A percentile compares a stretch with the other conserved stretches of the same genome.
These are phyloP conservation scores for Stegostoma tigrinum DNA, from an alignment of 2,113 vertebrate species.

Conservation along the genomic window DNA sequence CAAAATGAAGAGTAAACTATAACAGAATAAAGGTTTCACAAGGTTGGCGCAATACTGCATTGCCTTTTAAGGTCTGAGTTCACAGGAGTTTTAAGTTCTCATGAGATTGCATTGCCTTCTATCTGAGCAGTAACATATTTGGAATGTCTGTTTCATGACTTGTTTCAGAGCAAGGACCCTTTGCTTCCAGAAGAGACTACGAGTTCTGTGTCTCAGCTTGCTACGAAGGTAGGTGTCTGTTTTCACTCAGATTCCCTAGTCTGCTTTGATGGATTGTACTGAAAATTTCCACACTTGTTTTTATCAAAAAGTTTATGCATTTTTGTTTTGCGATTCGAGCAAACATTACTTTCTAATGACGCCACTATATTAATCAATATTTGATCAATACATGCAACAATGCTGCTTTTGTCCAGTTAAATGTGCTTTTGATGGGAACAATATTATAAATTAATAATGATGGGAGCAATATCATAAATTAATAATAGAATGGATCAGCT, in stretches of 20 bases:
- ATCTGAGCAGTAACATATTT: slow-evolving; percentile 12
- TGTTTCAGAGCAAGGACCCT: slow-evolving; percentile 43
- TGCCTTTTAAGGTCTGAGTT: slow-evolving; percentile 6
- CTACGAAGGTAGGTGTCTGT: slow-evolving; percentile 41
- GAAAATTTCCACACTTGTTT: not conserved
- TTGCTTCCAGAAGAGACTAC: slow-evolving; percentile 41
- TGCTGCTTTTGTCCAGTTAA: not conserved
- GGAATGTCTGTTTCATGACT: slow-evolving; percentile 23
- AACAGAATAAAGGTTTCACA: not conserved
- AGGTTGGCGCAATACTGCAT: not conserved
- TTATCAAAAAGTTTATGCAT: not conserved
- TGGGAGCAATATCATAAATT: slow-evolving; percentile 5
- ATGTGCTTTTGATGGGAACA: not conserved
- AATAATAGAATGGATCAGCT: not conserved
- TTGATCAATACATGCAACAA: not conserved
- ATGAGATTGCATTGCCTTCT: not conserved
- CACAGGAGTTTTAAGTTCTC: not conserved
- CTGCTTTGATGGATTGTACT: not conserved
- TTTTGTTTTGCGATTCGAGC: not conserved
- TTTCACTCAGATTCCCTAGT: slow-evolving; percentile 15
- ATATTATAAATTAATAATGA: slow-evolving; percentile 29
- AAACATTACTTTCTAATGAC: not conserved
- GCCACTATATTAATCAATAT: not conserved
- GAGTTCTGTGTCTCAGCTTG: slow-evolving; percentile 36
- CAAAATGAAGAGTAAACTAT: not conserved